Evolutionary conservation across 2,113 vertebrate species (phyloP), one percentile per base, ranked within the genome.

Genomic region (Phocoena phocoena): DNA sequence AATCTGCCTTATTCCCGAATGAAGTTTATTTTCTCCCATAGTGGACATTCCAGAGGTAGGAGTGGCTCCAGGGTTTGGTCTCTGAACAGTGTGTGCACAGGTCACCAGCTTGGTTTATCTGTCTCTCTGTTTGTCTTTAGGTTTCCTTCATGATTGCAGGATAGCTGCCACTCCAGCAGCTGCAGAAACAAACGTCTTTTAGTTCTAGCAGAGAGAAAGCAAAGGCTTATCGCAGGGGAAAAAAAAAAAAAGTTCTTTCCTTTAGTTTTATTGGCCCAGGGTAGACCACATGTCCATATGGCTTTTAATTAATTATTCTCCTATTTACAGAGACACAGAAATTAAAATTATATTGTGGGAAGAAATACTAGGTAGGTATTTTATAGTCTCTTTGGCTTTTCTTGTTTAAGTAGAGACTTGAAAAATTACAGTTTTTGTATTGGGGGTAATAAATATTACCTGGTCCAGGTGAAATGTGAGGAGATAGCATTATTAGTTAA

Each of bases 321-420:
- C 28, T 85, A 31, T 74, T 93, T 88, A 71, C 28, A 85, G 67
- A 77, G 44, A 44, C 58, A 96, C n/a, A 93, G 68, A 76, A 95
- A 85, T 84, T 80, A 91, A 93, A 96, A 81, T 95, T 68, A 25
- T 68, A 80, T 76, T 77, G n/a, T 96, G 65, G 81, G 26, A 83
- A 94, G 77, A 88, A 84, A 73, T 77, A 62, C 38, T 70, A 31
- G 63, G 38, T 96, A 87, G 33, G 4, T 63, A 81, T 71, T 93
- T 85, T 85, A 71, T 67, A 77, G 87, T 67, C 55, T 15, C 47
- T 94, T 96, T 88, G 65, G 31, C 44, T 96, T 88, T 95, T 85
- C 83, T 67, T 94, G 1, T 77, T 88, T 91, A 80, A 53, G 11
- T 90, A 89, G 38, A 84, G 84, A 84, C 17, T 84, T 15, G 79